A percentile compares a stretch with the other conserved stretches of the same genome.
Evolutionary conservation across 1,140 invertebrate species (phyloP).

Genomic region (Zaprionus tsacasi): DNA sequence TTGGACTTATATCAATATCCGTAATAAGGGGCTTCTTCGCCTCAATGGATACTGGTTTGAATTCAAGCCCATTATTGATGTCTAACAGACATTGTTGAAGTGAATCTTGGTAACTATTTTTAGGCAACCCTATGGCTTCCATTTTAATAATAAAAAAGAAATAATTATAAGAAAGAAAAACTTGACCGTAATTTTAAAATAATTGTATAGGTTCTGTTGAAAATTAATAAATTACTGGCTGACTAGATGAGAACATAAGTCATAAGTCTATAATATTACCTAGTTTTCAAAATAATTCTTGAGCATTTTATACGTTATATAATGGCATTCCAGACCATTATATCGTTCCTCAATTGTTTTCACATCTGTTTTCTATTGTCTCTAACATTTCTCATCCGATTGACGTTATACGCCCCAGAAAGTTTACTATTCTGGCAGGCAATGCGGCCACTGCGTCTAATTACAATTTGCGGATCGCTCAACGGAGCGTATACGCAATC

Average conservation of each 20-base stretch:
- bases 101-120: neutral
- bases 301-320: too few relatives aligned
- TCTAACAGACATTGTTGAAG: slow-evolving; percentile 1
- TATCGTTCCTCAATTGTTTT: neutral
- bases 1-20: neutral
- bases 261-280: too few relatives aligned
- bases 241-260: neutral
- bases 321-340: too few relatives aligned
- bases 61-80: slow-evolving; percentile 1
- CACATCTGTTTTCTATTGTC: slow-evolving; percentile 18
- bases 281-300: too few relatives aligned
- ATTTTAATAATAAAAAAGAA: slow-evolving; percentile 37
- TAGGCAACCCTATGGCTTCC: neutral
- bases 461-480: slow-evolving; percentile 65
- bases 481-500: slow-evolving; percentile 72
- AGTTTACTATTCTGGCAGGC: slow-evolving; percentile 23
- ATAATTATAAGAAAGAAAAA: neutral
- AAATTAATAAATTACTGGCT: slow-evolving; percentile 17
- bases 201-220: neutral
- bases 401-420: slow-evolving; percentile 34
- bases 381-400: slow-evolving; percentile 6
- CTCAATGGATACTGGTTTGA: neutral
- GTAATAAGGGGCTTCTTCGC: neutral
- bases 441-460: slow-evolving; percentile 63
- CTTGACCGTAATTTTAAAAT: slow-evolving; percentile 28